phyloP scores from a whole-genome alignment of 2,113 vertebrate species.

The Madoqua kirkii region DNA sequence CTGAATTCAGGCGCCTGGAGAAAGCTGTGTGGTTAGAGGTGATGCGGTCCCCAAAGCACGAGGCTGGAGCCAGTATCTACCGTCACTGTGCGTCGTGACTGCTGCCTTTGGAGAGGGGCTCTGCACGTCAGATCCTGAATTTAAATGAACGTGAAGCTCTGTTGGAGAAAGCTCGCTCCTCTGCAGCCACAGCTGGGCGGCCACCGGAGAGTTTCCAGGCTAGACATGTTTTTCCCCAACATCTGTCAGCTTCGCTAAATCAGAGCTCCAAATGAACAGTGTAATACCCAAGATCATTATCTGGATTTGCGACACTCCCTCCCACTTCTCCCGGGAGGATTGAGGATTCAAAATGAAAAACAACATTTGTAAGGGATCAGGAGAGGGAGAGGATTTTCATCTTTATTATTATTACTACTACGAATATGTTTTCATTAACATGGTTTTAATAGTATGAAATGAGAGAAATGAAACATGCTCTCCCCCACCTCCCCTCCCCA shows the following conservation, averaged over 20 bases:
- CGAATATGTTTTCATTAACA: constrained; percentile 71
- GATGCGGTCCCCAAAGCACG: not conserved
- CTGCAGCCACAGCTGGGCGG: constrained; percentile 69
- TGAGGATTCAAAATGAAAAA: constrained; percentile 67
- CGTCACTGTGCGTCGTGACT: not conserved
- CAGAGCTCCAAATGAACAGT: constrained; percentile 75
- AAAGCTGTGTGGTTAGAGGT: not conserved
- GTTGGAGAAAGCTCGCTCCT: constrained; percentile 50
- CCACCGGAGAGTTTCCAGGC: constrained; percentile 72
- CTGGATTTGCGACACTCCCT: constrained; percentile 71
- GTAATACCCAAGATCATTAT: constrained; percentile 75
- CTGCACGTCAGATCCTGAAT: constrained; percentile 59
- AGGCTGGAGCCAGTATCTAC: not conserved
- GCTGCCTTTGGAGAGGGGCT: constrained; percentile 43
- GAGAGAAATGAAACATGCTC: constrained; percentile 42
- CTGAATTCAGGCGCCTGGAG: constrained; percentile 1
- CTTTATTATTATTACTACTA: constrained; percentile 67
- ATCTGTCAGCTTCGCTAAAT: constrained; percentile 76
- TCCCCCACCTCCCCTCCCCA: not conserved
- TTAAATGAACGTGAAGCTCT: constrained; percentile 57
- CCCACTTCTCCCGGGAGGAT: constrained; percentile 61
- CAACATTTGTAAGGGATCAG: constrained; percentile 70
- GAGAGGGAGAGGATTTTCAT: constrained; percentile 63
- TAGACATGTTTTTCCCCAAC: constrained; percentile 74
- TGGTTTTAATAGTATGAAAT: constrained; percentile 61